phyloP scores from a whole-genome alignment of 2,888 invertebrate species.

The Nomada ruficornis region DNA sequence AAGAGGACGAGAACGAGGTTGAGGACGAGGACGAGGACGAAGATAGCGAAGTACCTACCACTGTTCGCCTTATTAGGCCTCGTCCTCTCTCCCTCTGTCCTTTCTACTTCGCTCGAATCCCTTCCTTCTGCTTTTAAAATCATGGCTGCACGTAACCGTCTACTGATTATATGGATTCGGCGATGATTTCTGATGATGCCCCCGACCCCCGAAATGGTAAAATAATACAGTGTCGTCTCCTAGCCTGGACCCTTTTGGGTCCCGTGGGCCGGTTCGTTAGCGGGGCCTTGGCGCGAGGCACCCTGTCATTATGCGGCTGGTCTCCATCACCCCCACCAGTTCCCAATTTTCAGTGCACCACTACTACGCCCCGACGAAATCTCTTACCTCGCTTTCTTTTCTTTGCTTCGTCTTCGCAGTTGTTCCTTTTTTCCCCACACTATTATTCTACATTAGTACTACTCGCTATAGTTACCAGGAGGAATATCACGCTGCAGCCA shows the following conservation, averaged over 20 bases:
- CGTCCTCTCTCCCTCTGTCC: conserved; percentile 27
- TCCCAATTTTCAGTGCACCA: conserved; percentile 76
- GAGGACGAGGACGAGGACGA: conserved; percentile 52
- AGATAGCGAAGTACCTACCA: conserved; percentile 63
- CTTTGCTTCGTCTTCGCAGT: conserved; percentile 24
- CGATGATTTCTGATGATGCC: conserved; percentile 81
- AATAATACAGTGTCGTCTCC: conserved; percentile 81
- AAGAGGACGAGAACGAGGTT: conserved; percentile 46
- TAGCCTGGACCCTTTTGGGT: conserved; percentile 76
- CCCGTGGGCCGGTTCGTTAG: conserved; percentile 81
- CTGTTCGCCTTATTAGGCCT: conserved; percentile 71
- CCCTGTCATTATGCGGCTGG: conserved; percentile 83
- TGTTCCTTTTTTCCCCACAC: conserved; percentile 14
- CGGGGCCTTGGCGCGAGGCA: conserved; percentile 79
- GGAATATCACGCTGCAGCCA: background rate
- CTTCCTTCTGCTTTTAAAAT: conserved; percentile 72
- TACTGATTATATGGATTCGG: conserved; percentile 81
- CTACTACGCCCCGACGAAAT: conserved; percentile 65
- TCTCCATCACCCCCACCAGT: conserved; percentile 80
- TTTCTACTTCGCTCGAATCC: conserved; percentile 29
- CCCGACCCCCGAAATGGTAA: conserved; percentile 78
- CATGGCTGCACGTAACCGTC: conserved; percentile 78
- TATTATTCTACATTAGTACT: conserved; percentile 47
- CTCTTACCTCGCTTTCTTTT: conserved; percentile 54
- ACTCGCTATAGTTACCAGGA: conserved; percentile 26